Evolutionary conservation across 2,797 vertebrate genomes (phyloP).

Genomic region (Orientallactaga sibirica): DNA sequence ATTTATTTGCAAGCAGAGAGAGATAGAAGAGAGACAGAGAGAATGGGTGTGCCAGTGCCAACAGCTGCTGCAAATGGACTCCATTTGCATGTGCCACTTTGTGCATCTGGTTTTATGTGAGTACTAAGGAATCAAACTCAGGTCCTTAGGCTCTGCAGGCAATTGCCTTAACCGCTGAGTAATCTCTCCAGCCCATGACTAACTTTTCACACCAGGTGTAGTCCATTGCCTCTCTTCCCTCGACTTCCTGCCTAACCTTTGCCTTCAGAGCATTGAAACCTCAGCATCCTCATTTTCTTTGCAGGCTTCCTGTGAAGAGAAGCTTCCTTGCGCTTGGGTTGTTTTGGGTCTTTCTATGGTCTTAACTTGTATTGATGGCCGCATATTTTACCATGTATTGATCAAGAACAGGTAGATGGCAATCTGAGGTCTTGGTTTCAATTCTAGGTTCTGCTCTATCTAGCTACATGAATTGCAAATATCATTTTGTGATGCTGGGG

Average conservation of each 20-base stretch:
- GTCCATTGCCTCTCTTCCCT: background rate
- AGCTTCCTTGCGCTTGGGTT: background rate
- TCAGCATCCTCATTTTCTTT: background rate
- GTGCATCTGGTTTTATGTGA: no score
- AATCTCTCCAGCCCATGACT: background rate
- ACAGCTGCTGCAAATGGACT: no score
- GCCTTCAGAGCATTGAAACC: slow-evolving; percentile 11
- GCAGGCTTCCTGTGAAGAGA: background rate
- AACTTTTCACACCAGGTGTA: background rate
- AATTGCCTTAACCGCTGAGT: no score
- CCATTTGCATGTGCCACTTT: no score
- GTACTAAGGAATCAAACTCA: no score
- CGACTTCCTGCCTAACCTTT: background rate
- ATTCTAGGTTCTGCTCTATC: background rate
- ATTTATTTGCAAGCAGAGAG: no score
- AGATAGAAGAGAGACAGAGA: no score
- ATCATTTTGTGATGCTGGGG: background rate
- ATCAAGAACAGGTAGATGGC: background rate
- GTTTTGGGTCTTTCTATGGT: background rate
- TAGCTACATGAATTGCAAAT: background rate
- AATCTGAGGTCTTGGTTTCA: slow-evolving; percentile 2
- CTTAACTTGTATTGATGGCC: background rate
- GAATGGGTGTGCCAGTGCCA: no score
- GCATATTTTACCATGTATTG: background rate
- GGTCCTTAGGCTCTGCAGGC: no score